These are phyloP conservation scores for Chlorodrepanis virens DNA, from an alignment of 2,113 vertebrate genomes.

Conservation along the genomic window DNA sequence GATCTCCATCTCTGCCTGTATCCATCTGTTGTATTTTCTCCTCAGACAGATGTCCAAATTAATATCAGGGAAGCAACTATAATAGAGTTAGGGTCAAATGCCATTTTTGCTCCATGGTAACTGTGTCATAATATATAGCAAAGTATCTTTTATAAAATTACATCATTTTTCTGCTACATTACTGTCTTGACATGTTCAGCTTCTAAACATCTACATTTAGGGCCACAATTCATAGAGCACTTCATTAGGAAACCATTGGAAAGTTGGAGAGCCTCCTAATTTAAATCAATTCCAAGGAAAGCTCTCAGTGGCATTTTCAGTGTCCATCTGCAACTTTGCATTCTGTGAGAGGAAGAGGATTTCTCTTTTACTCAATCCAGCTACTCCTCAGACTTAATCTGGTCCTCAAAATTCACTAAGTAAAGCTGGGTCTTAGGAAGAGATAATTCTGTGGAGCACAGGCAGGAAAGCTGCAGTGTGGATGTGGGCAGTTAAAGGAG, in stretches of 20 bases:
- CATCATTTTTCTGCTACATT: not conserved
- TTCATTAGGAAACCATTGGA: conserved; percentile 58
- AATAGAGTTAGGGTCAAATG: not conserved
- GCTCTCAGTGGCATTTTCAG: conserved; percentile 49
- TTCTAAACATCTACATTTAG: not conserved
- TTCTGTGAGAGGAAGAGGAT: not conserved
- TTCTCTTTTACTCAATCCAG: conserved; percentile 18
- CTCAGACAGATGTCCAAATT: not conserved
- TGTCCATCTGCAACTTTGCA: conserved; percentile 1
- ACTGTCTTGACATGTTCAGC: not conserved
- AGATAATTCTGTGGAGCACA: not conserved
- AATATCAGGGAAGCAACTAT: not conserved
- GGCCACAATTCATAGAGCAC: not conserved
- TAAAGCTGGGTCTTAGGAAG: conserved; percentile 15
- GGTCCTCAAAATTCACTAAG: not conserved
- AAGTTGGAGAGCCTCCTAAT: conserved; percentile 57
- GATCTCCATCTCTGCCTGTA: not conserved
- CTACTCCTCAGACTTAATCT: not conserved
- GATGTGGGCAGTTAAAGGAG: not conserved
- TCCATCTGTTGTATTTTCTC: not conserved
- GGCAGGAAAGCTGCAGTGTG: not conserved
- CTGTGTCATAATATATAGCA: not conserved
- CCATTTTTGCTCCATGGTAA: not conserved
- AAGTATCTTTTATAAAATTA: not conserved
- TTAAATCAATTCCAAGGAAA: conserved; percentile 59